Base-by-base conservation (phyloP, 2,113 vertebrate genomes). In the Pyxicephalus adspersus region DNA sequence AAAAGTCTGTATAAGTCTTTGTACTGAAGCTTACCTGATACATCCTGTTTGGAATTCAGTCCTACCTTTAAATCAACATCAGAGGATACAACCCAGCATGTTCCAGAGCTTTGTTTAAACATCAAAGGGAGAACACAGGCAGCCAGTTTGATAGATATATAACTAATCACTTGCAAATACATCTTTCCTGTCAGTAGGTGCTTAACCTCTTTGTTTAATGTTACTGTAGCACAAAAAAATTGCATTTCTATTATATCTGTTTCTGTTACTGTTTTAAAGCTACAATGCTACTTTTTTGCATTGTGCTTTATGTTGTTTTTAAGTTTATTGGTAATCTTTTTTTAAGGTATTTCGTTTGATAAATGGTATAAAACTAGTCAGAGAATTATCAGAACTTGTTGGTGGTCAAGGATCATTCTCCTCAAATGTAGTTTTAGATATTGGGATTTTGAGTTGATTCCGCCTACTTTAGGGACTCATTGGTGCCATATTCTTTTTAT, bases 121-220 rank as follows among this genome's bases (percentile, higher is more conserved):
- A 94, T 95, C 92, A 94, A 92, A 92, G 86, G 77, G 73, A 92
- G 89, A 93, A 91, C 91, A 90, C 85, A 92, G 92, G 84, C 89
- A 88, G 89, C 86, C 64, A 0, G 84, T 88, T 86, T 88, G 89
- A 90, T 90, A 92, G 90, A 91, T 93, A 91, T 91, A 90, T 90
- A 91, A 88, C 92, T 94, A 94, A 94, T 92, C 90, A 92, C 91
- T 93, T 94, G 92, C 92, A 94, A 92, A 92, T 89, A 92, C 91
- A 91, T 92, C 91, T 92, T 93, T 91, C 83, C 88, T 91, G 88
- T 91, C 93, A 93, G 90, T 89, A 84, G 90, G 91, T 91, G 90
- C 90, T 92, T 94, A 93, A 92, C 91, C 91, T 93, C 88, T 93
- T 89, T 90, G 89, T 93, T 92, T 94, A 93, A 93, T 90, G 90